These are phyloP conservation scores for Falco novaeseelandiae DNA, from an alignment of 2,797 vertebrate species.

Conservation along the genomic window DNA sequence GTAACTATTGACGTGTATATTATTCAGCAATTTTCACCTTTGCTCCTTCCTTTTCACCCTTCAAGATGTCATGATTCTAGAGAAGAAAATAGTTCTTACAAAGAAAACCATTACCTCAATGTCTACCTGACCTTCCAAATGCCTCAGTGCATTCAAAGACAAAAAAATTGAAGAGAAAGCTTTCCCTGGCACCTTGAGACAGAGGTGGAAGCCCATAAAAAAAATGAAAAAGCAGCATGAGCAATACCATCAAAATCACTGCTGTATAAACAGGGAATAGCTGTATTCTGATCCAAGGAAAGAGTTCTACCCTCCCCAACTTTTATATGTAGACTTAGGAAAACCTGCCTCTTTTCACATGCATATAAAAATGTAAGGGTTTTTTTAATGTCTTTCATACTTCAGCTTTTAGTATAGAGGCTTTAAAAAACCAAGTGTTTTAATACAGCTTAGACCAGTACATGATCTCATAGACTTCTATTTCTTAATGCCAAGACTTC, in stretches of 20 bases:
- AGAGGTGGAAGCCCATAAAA: background rate
- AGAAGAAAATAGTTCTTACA: background rate
- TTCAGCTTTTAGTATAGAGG: background rate
- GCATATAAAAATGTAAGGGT: accelerated
- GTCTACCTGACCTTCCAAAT: background rate
- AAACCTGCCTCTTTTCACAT: background rate
- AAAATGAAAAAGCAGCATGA: background rate
- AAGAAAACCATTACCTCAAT: background rate
- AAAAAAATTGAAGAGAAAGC: background rate
- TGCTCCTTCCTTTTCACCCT: background rate
- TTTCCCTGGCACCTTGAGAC: background rate
- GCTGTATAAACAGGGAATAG: background rate
- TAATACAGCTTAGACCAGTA: background rate
- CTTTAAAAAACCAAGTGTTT: background rate
- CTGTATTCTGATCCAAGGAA: background rate
- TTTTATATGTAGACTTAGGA: background rate
- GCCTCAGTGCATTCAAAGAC: background rate
- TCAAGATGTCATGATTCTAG: background rate
- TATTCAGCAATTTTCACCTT: background rate
- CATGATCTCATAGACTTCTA: background rate
- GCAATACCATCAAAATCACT: background rate
- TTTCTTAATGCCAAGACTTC: background rate
- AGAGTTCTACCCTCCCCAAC: background rate
- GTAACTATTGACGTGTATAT: background rate
- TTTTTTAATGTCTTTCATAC: background rate